A percentile compares a stretch with the other conserved stretches of the same genome.
Evolutionary conservation across 2,888 invertebrate genomes (phyloP).

Genomic region (Poecilobothrus nobilitatus): DNA sequence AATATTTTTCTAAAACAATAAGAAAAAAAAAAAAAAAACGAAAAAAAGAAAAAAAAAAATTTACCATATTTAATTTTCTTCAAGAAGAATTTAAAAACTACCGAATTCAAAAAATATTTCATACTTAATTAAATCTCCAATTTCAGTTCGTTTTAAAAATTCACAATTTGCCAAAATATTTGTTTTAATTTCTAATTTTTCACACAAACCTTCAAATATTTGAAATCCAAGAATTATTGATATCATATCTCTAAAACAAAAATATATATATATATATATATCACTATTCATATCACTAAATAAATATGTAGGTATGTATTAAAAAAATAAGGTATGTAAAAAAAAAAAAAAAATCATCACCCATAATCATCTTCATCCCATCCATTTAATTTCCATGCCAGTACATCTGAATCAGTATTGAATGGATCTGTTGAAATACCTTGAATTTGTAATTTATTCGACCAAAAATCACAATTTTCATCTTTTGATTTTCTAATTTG

Average conservation of each 20-base stretch:
- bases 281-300: too few relatives aligned
- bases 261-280: too few relatives aligned
- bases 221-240: not conserved
- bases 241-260: not conserved
- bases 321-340: not conserved
- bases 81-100: not conserved
- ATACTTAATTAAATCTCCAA: not conserved
- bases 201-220: slow-evolving; percentile 10
- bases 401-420: not conserved
- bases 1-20: not conserved
- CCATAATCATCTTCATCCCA: slow-evolving; percentile 4
- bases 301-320: too few relatives aligned
- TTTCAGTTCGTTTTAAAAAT: not conserved
- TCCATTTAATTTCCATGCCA: not conserved
- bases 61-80: not conserved
- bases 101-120: not conserved
- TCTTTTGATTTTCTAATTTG: not conserved
- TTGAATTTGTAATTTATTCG: not conserved
- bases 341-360: not conserved
- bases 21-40: not conserved
- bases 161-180: not conserved
- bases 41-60: too few relatives aligned
- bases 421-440: not conserved
- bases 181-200: not conserved
- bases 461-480: not conserved